Evolutionary conservation across 2,797 vertebrate species (phyloP), one percentile per base, ranked within the genome.

Genomic region (Protosalanx chinensis): DNA sequence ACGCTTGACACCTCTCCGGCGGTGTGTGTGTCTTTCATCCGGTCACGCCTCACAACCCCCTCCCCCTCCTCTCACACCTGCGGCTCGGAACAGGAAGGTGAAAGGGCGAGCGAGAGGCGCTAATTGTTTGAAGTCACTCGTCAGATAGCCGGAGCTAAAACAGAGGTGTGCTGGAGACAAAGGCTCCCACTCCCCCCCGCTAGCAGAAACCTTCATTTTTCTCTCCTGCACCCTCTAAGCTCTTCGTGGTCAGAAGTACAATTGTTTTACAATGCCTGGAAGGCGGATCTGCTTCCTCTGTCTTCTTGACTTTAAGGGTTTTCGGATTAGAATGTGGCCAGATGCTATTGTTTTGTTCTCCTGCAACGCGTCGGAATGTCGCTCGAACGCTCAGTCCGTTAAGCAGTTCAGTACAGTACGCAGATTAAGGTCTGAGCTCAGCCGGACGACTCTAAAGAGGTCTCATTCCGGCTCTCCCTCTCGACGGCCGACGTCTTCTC

Each of bases 21-120:
- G 77, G n/a, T n/a, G n/a, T n/a, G 85, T 80, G 79, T 89, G 86
- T 75, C 79, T 91, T 89, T 88, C 85, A 86, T 90, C 88, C 80
- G 85, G 87, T 91, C 87, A 86, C 90, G 89, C 89, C n/a, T 84
- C n/a, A n/a, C 76, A 79, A 74, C 74, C 84, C 80, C 76, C n/a
- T n/a, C n/a, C n/a, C n/a, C n/a, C n/a, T n/a, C n/a, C n/a, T n/a
- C 73, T 88, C 83, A 79, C 84, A 91, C 84, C 87, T 84, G 82
- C 69, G 64, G 70, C 68, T 77, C 76, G 72, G 81, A 81, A 89
- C 83, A 82, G 85, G 77, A 80, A 81, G 84, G 78, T 86, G 85
- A 89, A 81, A 81, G n/a, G 77, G 68, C 66, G 83, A 81, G 76
- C 83, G 78, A 80, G 88, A 92, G 86, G 88, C 91, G 87, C 86